phyloP scores from a whole-genome alignment of 1,140 invertebrate genomes.

The Spodoptera litura region DNA sequence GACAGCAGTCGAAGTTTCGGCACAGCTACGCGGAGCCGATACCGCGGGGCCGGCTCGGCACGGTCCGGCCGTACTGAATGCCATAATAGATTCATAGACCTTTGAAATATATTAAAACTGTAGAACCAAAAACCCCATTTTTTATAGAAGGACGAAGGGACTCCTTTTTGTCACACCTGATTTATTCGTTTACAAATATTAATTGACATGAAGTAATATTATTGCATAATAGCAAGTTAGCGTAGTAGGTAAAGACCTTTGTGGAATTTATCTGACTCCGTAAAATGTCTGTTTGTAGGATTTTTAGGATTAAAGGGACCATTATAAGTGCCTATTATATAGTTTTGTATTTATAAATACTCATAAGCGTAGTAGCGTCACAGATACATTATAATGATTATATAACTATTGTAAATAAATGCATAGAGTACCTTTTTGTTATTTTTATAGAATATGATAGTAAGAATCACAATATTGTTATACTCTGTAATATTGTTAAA shows the following conservation, averaged over 20 bases:
- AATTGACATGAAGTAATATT: slow-evolving; percentile 16
- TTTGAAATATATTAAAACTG: slow-evolving; percentile 43
- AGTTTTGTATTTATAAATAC: slow-evolving; percentile 64
- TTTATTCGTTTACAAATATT: slow-evolving; percentile 43
- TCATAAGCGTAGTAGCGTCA: slow-evolving; percentile 51
- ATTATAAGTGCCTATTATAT: slow-evolving; percentile 36
- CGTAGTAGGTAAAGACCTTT: not conserved
- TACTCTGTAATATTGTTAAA: slow-evolving; percentile 12
- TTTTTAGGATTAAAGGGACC: slow-evolving; percentile 27
- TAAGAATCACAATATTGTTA: slow-evolving; percentile 38
- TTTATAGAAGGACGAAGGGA: slow-evolving; percentile 20
- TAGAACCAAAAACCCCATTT: slow-evolving; percentile 35
- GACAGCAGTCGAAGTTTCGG: slow-evolving; percentile 80
- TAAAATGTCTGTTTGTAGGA: not conserved
- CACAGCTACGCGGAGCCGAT: slow-evolving; percentile 85
- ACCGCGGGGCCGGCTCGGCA: slow-evolving; percentile 80
- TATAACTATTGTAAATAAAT: slow-evolving; percentile 38
- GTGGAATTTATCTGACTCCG: not conserved
- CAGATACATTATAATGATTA: slow-evolving; percentile 28
- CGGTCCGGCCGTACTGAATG: slow-evolving; percentile 83
- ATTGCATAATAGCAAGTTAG: not conserved
- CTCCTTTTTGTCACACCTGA: slow-evolving; percentile 33
- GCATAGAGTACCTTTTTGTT: slow-evolving; percentile 33
- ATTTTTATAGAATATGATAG: slow-evolving; percentile 22
- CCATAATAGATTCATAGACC: slow-evolving; percentile 72